Conservation (phyloP, 1,140 invertebrate species). For the Leptoteleia sp. region DNA sequence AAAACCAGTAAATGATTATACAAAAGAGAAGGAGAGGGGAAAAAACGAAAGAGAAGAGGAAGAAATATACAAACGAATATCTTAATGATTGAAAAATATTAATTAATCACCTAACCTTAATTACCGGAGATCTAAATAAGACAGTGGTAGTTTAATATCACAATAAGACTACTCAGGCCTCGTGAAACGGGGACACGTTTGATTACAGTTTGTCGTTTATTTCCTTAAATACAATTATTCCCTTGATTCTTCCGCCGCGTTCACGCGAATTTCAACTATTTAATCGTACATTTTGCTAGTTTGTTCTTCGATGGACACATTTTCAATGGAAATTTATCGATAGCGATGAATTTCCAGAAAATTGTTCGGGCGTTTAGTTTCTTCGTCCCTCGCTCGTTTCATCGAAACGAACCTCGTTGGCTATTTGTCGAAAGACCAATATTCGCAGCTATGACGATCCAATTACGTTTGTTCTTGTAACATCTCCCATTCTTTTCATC, state of each 20-base stretch:
- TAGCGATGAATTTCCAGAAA: slow-evolving; percentile 24
- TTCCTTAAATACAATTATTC: too few species aligned
- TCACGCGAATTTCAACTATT: slow-evolving; percentile 40
- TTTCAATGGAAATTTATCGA: slow-evolving; percentile 34
- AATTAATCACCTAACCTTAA: too few species aligned
- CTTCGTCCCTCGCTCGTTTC: slow-evolving; percentile 11
- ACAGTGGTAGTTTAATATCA: too few species aligned
- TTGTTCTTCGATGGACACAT: slow-evolving; percentile 26
- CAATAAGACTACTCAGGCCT: too few species aligned
- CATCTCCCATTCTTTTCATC: neutral
- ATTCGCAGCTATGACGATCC: slow-evolving; percentile 26
- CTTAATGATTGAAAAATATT: too few species aligned
- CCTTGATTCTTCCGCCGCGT: too few species aligned
- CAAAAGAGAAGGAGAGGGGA: too few species aligned
- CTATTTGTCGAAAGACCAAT: slow-evolving; percentile 21
- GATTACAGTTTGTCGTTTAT: too few species aligned
- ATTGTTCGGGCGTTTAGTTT: neutral
- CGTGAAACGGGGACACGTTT: too few species aligned
- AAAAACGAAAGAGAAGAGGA: too few species aligned
- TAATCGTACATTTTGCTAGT: slow-evolving; percentile 51
- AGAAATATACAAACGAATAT: slow-evolving; percentile 43
- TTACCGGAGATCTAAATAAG: too few species aligned
- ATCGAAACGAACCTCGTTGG: slow-evolving; percentile 15
- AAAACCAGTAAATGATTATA: slow-evolving; percentile 33
- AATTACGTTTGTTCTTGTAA: neutral